Evolutionary conservation across 92 coral and sea anemone genomes (phyloP).

Genomic region (Siderastrea siderea): DNA sequence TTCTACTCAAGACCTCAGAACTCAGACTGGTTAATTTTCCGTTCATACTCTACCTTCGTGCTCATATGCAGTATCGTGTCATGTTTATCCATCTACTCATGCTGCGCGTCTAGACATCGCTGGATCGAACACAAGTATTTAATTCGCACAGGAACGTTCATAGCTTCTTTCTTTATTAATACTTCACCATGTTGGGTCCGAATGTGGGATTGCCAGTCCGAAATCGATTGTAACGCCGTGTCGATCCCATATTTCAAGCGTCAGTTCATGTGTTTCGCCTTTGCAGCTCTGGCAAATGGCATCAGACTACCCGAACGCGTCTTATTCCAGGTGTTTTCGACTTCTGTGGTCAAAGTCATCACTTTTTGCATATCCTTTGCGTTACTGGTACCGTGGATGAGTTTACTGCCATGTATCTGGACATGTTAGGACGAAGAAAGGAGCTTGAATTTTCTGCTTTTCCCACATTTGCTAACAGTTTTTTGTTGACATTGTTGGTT

Average conservation of each 20-base stretch:
- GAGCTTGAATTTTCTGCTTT: constrained; percentile 39
- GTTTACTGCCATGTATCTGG: constrained; percentile 80
- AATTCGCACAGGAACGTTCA: constrained; percentile 84
- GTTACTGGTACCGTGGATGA: constrained; percentile 89
- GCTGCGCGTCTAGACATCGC: constrained; percentile 94
- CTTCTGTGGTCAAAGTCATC: constrained; percentile 94
- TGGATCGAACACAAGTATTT: constrained; percentile 85
- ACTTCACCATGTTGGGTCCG: constrained; percentile 86
- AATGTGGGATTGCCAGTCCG: constrained; percentile 66
- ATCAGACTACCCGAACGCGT: constrained; percentile 89
- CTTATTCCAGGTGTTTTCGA: constrained; percentile 91
- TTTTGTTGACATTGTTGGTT: constrained; percentile 73
- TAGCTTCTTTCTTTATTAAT: constrained; percentile 80
- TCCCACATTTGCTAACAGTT: constrained; percentile 86
- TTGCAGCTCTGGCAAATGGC: constrained; percentile 93
- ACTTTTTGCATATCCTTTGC: constrained; percentile 93
- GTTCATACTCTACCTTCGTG: constrained; percentile 67
- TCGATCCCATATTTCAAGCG: constrained; percentile 86
- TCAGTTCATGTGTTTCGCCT: constrained; percentile 82
- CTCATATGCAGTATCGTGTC: constrained; percentile 72
- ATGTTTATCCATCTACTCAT: constrained; percentile 74
- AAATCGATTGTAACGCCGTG: constrained; percentile 71
- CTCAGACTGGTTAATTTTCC: constrained; percentile 61
- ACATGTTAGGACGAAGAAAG: constrained; percentile 82
- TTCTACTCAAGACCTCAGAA: constrained; percentile 92